Conservation (phyloP, 2,888 invertebrate species). For the Melitaea athalia region DNA sequence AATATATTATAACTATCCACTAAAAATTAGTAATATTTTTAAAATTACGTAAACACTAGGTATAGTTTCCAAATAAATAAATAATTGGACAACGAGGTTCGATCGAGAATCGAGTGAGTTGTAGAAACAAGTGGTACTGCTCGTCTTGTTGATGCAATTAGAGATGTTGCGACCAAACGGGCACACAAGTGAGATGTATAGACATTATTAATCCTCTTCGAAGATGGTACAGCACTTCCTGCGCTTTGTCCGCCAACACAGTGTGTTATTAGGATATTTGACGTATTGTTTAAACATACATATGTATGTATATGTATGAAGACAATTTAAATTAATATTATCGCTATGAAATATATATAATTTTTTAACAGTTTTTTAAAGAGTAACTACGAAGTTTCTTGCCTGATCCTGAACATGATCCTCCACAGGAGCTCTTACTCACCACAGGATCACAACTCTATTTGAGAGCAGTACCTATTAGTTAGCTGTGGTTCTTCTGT, state of each 20-base stretch:
- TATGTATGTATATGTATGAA: not conserved
- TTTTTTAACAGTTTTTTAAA: too few species aligned
- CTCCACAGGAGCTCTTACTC: too few species aligned
- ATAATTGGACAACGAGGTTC: not conserved
- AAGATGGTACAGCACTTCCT: slow-evolving; percentile 29
- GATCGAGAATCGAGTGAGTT: slow-evolving; percentile 9
- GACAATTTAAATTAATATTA: too few species aligned
- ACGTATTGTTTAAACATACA: not conserved
- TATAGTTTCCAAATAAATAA: not conserved
- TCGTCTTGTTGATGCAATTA: slow-evolving; percentile 27
- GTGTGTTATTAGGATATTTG: not conserved
- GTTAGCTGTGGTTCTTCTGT: too few species aligned
- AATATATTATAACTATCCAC: too few species aligned
- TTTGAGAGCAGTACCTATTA: too few species aligned
- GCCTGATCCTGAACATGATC: too few species aligned
- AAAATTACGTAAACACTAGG: too few species aligned
- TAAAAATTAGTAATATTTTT: too few species aligned
- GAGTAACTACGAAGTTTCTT: too few species aligned
- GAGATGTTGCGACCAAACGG: slow-evolving; percentile 24
- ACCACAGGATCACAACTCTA: too few species aligned
- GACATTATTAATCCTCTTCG: slow-evolving; percentile 34
- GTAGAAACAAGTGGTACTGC: not conserved
- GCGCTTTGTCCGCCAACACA: slow-evolving; percentile 19
- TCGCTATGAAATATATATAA: too few species aligned
- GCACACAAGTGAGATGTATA: slow-evolving; percentile 37